Evolutionary conservation across 1,140 invertebrate species (phyloP).

Genomic region (Caenorhabditis latens): DNA sequence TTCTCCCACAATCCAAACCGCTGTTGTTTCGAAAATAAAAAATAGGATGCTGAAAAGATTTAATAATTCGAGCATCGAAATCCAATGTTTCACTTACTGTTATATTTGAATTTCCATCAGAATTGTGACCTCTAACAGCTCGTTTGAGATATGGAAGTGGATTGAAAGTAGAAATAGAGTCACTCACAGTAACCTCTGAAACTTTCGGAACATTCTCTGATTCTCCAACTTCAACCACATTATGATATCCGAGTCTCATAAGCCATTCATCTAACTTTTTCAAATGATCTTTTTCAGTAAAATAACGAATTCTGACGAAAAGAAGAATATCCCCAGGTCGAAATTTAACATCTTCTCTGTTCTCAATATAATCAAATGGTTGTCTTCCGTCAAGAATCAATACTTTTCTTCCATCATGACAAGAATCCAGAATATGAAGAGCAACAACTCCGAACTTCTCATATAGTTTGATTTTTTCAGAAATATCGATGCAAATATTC

Average conservation of each 20-base stretch:
- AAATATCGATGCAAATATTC: not conserved
- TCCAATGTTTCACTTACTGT: slow-evolving; percentile 10
- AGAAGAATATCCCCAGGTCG: not conserved
- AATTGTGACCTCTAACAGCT: not conserved
- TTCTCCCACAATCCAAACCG: not conserved
- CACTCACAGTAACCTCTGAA: not conserved
- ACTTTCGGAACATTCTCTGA: too few species aligned
- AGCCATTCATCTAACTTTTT: slow-evolving; percentile 16
- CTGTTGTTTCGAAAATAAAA: slow-evolving; percentile 40
- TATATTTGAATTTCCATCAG: not conserved
- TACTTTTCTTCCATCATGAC: not conserved
- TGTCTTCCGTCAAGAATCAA: slow-evolving; percentile 20
- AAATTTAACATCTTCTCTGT: slow-evolving; percentile 9
- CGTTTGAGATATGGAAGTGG: slow-evolving; percentile 2
- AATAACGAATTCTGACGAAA: slow-evolving; percentile 1
- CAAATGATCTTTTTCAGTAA: slow-evolving; percentile 8
- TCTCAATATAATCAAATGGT: slow-evolving; percentile 16
- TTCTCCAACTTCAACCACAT: slow-evolving; percentile 27
- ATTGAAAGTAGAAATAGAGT: not conserved
- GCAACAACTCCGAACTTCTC: slow-evolving; percentile 9
- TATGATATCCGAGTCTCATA: not conserved
- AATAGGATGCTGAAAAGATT: not conserved
- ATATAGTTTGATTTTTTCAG: not conserved
- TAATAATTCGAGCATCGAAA: not conserved
- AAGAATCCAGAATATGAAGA: not conserved